Base-by-base conservation (phyloP, 2,113 vertebrate species). In the Hydrolagus affinis region DNA sequence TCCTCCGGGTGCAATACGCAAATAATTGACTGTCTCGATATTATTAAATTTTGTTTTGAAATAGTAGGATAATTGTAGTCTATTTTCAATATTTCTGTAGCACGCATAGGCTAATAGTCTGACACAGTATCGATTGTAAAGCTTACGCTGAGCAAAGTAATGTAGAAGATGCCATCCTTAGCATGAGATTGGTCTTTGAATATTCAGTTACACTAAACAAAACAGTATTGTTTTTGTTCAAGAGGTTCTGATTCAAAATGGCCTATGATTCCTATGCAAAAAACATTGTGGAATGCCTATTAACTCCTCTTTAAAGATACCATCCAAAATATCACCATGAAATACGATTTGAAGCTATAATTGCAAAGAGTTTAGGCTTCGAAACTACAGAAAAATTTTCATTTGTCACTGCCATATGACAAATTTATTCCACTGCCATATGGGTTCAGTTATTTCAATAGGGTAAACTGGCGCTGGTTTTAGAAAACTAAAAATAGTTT, bases 201-300 rank as follows among this genome's bases (percentile, higher is more conserved):
- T 75, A 19, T 75, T 57, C 73, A 57, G 32, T 75, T 75, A 30
- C 32, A 57, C 32, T 30, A 17, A 75, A 75, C 2, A 44, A 56
- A 75, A 75, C 30, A 75, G 56, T 75, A 75, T 56, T n/a, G n/a
- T 75, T 75, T 56, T 75, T 75, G 73, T 75, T 75, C 44, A 4
- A 75, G 32, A 75, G 25, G 25, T 74, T 21, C 72, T 56, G 10
- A 75, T 10, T 56, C 30, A 21, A 56, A 21, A 74, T 44, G 8
- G 6, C 19, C 12, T 15, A n/a, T 19, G 56, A 21, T 75, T 56
- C 17, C 73, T 2, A n/a, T 14, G 17, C 73, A 75, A 75, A 56
- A 56, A 56, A 44, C 21, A 75, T 19, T 75, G 32, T 10, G 73
- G 73, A 11, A 56, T 10, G 4, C 17, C n/a, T 75, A 19, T 19